Conservation (phyloP, 2,113 vertebrate genomes). For the Colistium nudipinnis region DNA sequence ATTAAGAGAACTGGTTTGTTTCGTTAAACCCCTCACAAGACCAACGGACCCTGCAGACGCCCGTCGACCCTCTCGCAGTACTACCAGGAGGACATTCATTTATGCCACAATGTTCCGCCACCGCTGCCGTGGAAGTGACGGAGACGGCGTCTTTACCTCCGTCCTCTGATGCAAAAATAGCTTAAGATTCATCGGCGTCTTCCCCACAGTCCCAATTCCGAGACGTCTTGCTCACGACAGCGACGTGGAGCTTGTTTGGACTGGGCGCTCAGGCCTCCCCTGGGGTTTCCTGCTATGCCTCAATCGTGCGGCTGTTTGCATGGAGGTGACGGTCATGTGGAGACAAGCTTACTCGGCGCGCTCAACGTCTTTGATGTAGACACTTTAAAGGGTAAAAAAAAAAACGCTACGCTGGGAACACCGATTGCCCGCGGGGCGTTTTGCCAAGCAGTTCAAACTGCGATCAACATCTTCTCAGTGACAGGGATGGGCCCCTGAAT, state of each 20-base stretch:
- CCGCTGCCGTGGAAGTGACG: too few species aligned
- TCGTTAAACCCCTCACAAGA: not conserved
- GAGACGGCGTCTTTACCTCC: too few species aligned
- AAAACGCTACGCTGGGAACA: not conserved
- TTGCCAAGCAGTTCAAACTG: not conserved
- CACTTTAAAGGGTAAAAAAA: not conserved
- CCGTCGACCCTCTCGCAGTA: conserved; percentile 1
- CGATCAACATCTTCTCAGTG: not conserved
- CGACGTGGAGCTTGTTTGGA: not conserved
- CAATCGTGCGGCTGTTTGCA: not conserved
- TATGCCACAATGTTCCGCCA: too few species aligned
- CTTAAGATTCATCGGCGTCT: not conserved
- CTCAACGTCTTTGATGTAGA: too few species aligned
- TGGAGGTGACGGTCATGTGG: not conserved
- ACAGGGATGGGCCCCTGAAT: not conserved
- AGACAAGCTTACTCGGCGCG: not conserved
- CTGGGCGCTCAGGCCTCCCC: not conserved
- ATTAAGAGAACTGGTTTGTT: not conserved
- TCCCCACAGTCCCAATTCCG: not conserved
- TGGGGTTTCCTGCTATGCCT: not conserved
- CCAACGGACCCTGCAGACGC: not conserved
- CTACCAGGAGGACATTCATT: not conserved
- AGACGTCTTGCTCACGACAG: too few species aligned
- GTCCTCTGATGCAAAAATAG: not conserved
- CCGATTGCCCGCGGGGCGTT: not conserved